These are phyloP conservation scores for Dryoscopus gambensis DNA, from an alignment of 2,113 vertebrate genomes.

Conservation along the genomic window DNA sequence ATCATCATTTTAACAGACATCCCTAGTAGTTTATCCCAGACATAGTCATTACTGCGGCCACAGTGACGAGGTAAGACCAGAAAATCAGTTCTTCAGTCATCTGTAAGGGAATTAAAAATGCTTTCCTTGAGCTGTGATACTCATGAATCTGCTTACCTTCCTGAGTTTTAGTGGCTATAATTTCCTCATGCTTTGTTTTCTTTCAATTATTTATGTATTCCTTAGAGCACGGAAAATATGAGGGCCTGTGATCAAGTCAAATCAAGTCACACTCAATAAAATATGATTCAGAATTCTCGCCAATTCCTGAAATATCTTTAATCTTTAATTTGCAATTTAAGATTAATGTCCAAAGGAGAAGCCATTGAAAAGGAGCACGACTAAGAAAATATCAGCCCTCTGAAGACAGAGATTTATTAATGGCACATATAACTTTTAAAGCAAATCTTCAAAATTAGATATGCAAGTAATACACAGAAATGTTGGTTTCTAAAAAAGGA, in stretches of 20 bases:
- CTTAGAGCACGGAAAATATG: not conserved
- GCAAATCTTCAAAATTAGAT: not conserved
- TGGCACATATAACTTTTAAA: not conserved
- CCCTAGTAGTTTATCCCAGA: not conserved
- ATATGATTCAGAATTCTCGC: not conserved
- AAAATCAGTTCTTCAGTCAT: not conserved
- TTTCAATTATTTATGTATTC: not conserved
- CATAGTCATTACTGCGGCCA: not conserved
- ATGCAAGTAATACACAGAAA: not conserved
- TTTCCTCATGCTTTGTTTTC: not conserved
- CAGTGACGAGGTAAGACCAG: not conserved
- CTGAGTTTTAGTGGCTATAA: not conserved
- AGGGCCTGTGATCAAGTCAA: not conserved
- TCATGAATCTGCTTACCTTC: not conserved
- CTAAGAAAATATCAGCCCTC: not conserved
- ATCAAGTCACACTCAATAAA: not conserved
- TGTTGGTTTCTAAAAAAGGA: not conserved
- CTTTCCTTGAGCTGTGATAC: not conserved
- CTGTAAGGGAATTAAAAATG: not conserved
- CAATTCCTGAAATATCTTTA: not conserved
- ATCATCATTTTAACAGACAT: not conserved
- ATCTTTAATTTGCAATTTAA: conserved; percentile 18
- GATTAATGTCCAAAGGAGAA: not conserved
- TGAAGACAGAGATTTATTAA: not conserved
- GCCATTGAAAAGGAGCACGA: not conserved